Base-by-base conservation (phyloP, 2,888 invertebrate genomes). In the Hemicrepidius hirtus region DNA sequence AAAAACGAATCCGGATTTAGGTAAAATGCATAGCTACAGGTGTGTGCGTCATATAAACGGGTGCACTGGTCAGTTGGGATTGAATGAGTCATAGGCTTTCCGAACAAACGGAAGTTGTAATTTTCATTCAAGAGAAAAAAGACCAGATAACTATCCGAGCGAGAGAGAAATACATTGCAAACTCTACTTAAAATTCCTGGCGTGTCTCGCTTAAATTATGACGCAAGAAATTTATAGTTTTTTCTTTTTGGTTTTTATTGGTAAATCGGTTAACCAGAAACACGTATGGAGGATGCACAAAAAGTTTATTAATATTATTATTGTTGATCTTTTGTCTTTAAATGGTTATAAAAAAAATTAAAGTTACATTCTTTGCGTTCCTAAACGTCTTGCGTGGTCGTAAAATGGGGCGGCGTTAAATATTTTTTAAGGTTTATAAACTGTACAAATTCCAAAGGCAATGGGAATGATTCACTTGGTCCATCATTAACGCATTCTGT, bases 171-270 rank as follows among this genome's bases (percentile, higher is more conserved):
- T 20, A 46, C 9, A 10, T 66, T 55, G 13, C 46, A 12, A 46
- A 40, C 49, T 21, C 5, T 46, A 46, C 59, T 68, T 68, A 63
- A 62, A 50, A 68, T 68, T 68, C 68, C 35, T 68, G 16, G 50
- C 50, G 32, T 68, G 68, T 13, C 40, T 18, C 28, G 3, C 4
- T 1, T 32, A 24, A 13, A 10, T 16, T 18, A 32, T 68, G 62
- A 68, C 68, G 68, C 24, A 37, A 59, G 37, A 18, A 1, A 16
- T 21, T 12, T 7, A 16, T 28, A 10, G 12, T 10, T 49, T 40
- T 32, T 32, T 9, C 44, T 3, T 44, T 44, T 44, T 9, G 13
- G 1, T 32, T 6, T 32, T 1, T 32, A 9, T 9, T 32, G 32
- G 32, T 32, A 7, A 6, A 32, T 9, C 4, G 32, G n/a, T n/a